Percentiles rank a stretch among this genome's conserved stretches.
Evolutionary conservation across 2,113 vertebrate genomes (phyloP).

Genomic region (Caloenas nicobarica): DNA sequence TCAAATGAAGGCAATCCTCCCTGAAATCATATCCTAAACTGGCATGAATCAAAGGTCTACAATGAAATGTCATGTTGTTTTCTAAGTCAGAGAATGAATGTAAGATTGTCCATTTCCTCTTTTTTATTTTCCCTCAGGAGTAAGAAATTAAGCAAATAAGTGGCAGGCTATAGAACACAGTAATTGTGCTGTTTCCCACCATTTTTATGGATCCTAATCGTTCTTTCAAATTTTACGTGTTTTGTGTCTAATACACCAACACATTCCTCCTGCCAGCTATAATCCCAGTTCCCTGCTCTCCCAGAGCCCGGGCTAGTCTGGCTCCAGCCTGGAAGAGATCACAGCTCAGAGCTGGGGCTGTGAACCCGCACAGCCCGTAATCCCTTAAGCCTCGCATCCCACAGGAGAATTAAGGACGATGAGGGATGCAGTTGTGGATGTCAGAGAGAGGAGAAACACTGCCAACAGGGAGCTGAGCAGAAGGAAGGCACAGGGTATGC

Average conservation of each 20-base stretch:
- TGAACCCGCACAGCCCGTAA: background rate
- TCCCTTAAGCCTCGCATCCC: constrained; percentile 29
- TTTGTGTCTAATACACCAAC: background rate
- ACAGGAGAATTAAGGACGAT: constrained; percentile 23
- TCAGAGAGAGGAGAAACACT: background rate
- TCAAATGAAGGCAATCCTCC: background rate
- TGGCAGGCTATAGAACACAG: background rate
- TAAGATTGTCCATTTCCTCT: background rate
- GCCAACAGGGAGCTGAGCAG: background rate
- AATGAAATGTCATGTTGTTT: background rate
- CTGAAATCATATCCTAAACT: background rate
- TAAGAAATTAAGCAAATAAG: background rate
- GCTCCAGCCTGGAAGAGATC: background rate
- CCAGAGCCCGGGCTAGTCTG: background rate
- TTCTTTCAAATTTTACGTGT: background rate
- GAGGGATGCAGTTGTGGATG: background rate
- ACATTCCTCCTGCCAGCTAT: background rate
- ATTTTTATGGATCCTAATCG: background rate
- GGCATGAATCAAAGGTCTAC: constrained; percentile 14
- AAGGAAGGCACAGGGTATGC: background rate
- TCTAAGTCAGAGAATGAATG: background rate
- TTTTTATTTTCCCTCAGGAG: background rate
- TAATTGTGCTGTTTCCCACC: background rate
- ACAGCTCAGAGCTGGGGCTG: background rate
- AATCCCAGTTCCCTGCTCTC: background rate